These are phyloP conservation scores for Tiliqua scincoides DNA, from an alignment of 2,113 vertebrate genomes.

Conservation along the genomic window DNA sequence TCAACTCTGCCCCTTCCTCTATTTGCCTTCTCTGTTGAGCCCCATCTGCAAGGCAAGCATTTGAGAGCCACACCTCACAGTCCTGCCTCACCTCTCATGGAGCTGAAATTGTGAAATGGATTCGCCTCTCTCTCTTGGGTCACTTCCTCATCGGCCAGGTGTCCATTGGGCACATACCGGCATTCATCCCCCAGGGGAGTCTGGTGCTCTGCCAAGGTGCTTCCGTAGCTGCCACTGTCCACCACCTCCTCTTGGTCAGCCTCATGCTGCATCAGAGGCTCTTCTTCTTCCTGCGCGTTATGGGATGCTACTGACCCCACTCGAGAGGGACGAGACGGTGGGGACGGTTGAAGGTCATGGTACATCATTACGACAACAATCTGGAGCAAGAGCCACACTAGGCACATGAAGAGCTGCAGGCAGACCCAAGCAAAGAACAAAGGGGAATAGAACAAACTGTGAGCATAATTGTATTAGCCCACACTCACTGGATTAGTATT, in stretches of 20 bases:
- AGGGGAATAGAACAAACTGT: background rate
- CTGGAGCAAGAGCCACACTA: conserved; percentile 82
- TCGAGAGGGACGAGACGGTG: background rate
- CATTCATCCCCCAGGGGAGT: conserved; percentile 1
- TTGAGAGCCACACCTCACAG: background rate
- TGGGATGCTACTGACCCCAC: accelerated
- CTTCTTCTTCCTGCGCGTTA: conserved; percentile 2
- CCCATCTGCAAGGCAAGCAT: background rate
- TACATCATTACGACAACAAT: conserved; percentile 79
- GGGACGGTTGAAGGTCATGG: conserved; percentile 75
- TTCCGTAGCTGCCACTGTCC: conserved; percentile 23
- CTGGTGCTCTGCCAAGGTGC: background rate
- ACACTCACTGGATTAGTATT: too few species aligned
- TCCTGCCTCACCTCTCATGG: conserved; percentile 5
- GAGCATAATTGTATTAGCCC: background rate
- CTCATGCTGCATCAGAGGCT: conserved; percentile 30
- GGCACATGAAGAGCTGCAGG: conserved; percentile 83
- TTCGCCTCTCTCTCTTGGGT: background rate
- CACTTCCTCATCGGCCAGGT: conserved; percentile 12
- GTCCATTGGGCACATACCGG: conserved; percentile 35
- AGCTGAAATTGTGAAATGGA: background rate
- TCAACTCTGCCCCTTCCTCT: background rate
- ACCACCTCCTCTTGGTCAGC: background rate
- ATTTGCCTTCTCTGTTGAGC: too few species aligned
- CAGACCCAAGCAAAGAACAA: background rate